Base-by-base conservation (phyloP, 2,888 invertebrate genomes). In the Idaea dimidiata region DNA sequence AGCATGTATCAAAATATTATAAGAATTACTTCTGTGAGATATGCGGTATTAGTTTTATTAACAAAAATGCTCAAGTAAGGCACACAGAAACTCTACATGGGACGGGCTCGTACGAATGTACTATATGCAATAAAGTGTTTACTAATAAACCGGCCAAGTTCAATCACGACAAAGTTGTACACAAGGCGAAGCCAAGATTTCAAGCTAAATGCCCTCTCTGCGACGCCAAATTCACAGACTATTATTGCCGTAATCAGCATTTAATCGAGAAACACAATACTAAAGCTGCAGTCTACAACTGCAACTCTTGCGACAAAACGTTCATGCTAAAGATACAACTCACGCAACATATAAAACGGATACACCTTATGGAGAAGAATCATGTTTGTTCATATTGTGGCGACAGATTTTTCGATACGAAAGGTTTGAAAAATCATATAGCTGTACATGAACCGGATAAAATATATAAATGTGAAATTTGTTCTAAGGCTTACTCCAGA, bases 371-470 rank as follows among this genome's bases (percentile, higher is more conserved):
- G 64, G 84, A 86, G 70, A 84, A 80, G 62, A 85, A 83, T 59
- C 79, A 80, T 0, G 75, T 83, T 59, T 84, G 84, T 55, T 66
- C 78, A 0, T 68, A 82, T 3, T 84, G 84, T 63, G 75, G 73
- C 16, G 80, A 84, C 62, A 74, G 74, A 43, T 84, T 84, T 61
- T 84, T 84, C 66, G 81, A 85, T 59, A 67, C 72, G 14, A 77
- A 78, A 55, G 74, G 80, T 6, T 66, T 86, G 60, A 84, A 77
- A 66, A 78, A 74, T 65, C 93, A 93, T 65, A 87, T 87, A 76
- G 83, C 85, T 43, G 87, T 86, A 62, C 93, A 93, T 70, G 83
- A 84, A n/a, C 89, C 89, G n/a, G 91, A 91, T 16, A 84, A 88
- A 3, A 87, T 87, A 54, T 93, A 77, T 57, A 72, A 79, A 57